Evolutionary conservation across 1,140 invertebrate species (phyloP).

Genomic region (Drosophila takahashii): DNA sequence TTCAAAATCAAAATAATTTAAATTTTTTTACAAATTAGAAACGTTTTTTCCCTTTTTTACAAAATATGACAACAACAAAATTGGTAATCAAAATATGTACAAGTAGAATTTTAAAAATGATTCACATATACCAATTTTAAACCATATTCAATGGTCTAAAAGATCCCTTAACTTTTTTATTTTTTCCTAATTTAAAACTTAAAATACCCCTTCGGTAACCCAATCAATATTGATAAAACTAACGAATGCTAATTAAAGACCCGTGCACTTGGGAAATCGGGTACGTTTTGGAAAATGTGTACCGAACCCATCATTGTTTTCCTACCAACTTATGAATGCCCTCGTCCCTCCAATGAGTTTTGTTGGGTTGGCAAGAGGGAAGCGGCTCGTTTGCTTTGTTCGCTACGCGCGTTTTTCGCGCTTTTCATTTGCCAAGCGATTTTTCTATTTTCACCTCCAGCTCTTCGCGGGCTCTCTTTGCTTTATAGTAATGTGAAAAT

Average conservation of each 20-base stretch:
- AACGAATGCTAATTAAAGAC: neutral
- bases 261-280: conserved; percentile 8
- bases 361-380: neutral
- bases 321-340: conserved; percentile 16
- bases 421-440: conserved; percentile 79
- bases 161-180: too few species aligned
- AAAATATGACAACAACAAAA: too few species aligned
- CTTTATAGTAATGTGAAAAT: conserved; percentile 80
- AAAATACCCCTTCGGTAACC: neutral
- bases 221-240: neutral
- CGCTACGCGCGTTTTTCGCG: conserved; percentile 75
- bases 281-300: conserved; percentile 1
- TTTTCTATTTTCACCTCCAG: conserved; percentile 75
- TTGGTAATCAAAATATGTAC: too few species aligned
- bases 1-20: too few species aligned
- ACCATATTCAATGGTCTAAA: too few species aligned
- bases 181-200: neutral
- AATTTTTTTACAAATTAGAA: too few species aligned
- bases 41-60: too few species aligned
- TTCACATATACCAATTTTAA: too few species aligned
- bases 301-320: conserved; percentile 19
- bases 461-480: conserved; percentile 51
- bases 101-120: too few species aligned
- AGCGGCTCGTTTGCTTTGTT: conserved; percentile 70
- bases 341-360: conserved; percentile 11